A percentile compares a stretch with the other conserved stretches of the same genome.
phyloP scores from a whole-genome alignment of 2,113 vertebrate genomes.

The Miniopterus natalensis region DNA sequence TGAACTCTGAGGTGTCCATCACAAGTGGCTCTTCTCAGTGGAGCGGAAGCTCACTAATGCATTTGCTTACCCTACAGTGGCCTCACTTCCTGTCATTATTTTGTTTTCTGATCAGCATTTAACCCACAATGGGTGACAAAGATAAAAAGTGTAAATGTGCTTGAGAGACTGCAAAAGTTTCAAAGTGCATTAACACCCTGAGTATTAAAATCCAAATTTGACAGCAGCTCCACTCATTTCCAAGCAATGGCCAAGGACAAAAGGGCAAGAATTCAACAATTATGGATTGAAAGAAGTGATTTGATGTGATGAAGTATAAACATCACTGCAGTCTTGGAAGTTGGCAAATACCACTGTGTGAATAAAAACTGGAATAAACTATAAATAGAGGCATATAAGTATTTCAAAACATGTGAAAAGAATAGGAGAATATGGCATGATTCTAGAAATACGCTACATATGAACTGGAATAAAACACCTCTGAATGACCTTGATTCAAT shows the following conservation, averaged over 20 bases:
- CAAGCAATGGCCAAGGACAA: background rate
- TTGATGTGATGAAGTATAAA: background rate
- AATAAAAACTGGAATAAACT: background rate
- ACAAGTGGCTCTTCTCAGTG: background rate
- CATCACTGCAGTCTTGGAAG: background rate
- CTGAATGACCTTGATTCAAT: background rate
- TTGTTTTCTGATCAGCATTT: conserved; percentile 32
- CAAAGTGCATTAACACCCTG: background rate
- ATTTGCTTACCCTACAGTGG: background rate
- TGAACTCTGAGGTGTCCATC: background rate
- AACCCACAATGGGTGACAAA: background rate
- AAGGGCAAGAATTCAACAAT: background rate
- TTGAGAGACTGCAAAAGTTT: conserved; percentile 2
- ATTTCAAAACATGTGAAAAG: conserved; percentile 38
- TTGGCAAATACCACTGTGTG: background rate
- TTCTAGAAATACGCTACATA: background rate
- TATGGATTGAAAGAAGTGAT: background rate
- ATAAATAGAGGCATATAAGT: background rate
- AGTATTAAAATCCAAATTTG: conserved; percentile 12
- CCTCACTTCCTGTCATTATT: background rate
- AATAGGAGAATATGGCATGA: background rate
- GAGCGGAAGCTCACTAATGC: background rate
- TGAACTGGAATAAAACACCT: background rate
- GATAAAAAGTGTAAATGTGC: conserved; percentile 1
- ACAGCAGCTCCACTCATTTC: background rate